Evolutionary conservation across 2,113 vertebrate genomes (phyloP), one percentile per base, ranked within the genome.

Genomic region (Callorhinus ursinus): DNA sequence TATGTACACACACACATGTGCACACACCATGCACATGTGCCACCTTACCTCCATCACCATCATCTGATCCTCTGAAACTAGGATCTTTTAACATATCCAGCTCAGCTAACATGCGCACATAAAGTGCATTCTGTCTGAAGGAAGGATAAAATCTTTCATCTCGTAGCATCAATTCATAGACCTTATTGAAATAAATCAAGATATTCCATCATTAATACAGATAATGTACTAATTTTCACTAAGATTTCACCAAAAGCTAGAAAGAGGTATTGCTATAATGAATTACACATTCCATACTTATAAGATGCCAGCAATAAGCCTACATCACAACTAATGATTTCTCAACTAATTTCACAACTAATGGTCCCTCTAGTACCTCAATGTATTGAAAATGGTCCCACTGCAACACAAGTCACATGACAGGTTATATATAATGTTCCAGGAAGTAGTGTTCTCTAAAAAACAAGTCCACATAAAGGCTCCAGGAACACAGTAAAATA

Each of bases 1-100:
- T 77, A 28, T 14, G 26, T 18, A 74, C 13, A 51, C 0, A n/a
- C 0, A 2, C 2, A 7, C 3, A 4, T 0, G 26, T 2, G 2
- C 3, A 6, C 3, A 9, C 1, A 88, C 49, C 3, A 5, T 49
- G 61, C 31, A 85, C 0, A 12, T 42, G 1, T 46, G 0, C n/a
- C 33, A 86, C 39, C 98, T 99, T 98, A 99, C 99, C 99, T 98
- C 98, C 99, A 65, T 99, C 99, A 1, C 99, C 99, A 31, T 99
- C 99, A 84, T 99, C 99, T 16, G 99, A 99, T 31, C 99, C 99
- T 96, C 99, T 99, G 98, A 99, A 99, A 98, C 99, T 99, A 5
- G 99, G 99, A 98, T 99, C 99, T 98, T 99, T 99, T 97, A 99
- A 98, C 99, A 99, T 99, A 98, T 99, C 99, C 94, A 99, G 98